Percentiles rank a stretch among this genome's conserved stretches.
phyloP scores from a whole-genome alignment of 2,113 vertebrate genomes.

The Oreotrochilus melanogaster region DNA sequence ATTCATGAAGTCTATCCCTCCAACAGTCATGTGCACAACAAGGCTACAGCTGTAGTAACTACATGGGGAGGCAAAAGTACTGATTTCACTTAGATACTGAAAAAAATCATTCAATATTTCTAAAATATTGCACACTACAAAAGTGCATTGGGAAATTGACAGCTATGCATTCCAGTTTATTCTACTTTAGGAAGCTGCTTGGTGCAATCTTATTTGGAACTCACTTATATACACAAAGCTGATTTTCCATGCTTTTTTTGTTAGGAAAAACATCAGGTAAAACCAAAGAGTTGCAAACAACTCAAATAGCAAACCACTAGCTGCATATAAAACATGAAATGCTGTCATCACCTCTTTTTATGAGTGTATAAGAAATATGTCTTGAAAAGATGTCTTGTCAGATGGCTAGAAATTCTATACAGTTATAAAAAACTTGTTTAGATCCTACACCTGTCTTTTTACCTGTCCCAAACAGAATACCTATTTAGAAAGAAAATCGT shows the following conservation, averaged over 20 bases:
- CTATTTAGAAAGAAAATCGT: not conserved
- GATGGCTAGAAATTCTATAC: fast-evolving
- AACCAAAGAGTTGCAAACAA: not conserved
- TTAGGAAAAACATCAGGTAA: not conserved
- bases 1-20: not conserved
- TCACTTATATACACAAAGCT: too few relatives aligned
- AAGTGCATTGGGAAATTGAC: not conserved
- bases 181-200: not conserved
- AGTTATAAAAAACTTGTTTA: not conserved
- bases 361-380: not conserved
- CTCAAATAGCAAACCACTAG: not conserved
- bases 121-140: not conserved
- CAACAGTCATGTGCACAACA: not conserved
- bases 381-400: not conserved
- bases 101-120: not conserved
- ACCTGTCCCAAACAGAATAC: not conserved
- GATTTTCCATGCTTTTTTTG: too few relatives aligned
- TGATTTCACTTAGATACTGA: not conserved
- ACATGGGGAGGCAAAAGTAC: not conserved
- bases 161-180: not conserved
- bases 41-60: not conserved
- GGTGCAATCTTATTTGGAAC: not conserved
- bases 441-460: not conserved
- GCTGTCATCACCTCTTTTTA: not conserved
- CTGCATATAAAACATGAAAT: not conserved